phyloP scores from a whole-genome alignment of 2,888 invertebrate species.

The Euzetes globulus region DNA sequence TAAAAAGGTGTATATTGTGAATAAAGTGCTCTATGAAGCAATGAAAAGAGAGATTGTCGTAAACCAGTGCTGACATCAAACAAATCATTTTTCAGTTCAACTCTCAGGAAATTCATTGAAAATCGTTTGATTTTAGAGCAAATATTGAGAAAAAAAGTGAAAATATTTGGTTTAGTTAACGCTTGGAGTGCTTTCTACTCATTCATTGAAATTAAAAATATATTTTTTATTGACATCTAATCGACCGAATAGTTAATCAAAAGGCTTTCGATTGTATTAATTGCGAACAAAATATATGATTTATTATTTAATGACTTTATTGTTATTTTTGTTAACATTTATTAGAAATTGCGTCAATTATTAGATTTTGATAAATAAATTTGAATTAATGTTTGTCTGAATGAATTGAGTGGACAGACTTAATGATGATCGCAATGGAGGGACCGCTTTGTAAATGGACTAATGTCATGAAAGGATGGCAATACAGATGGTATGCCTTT shows the following conservation, averaged over 20 bases:
- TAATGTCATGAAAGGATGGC: constrained; percentile 98
- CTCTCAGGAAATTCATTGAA: not conserved
- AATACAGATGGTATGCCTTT: constrained; percentile 88
- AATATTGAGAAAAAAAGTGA: not conserved
- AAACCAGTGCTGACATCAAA: not conserved
- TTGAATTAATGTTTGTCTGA: not conserved
- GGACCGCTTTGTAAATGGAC: constrained; percentile 95
- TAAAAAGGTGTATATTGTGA: too few species aligned
- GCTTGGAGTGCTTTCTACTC: not conserved
- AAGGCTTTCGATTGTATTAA: too few species aligned
- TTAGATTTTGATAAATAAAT: too few species aligned
- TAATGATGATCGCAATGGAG: constrained; percentile 58
- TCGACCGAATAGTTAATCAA: not conserved
- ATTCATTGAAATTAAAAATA: too few species aligned
- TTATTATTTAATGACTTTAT: too few species aligned
- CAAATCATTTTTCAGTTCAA: too few species aligned
- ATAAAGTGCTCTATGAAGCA: too few species aligned
- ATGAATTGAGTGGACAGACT: not conserved
- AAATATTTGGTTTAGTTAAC: not conserved
- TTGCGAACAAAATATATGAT: too few species aligned
- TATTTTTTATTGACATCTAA: constrained; percentile 1
- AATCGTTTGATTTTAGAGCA: not conserved
- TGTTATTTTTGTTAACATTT: too few species aligned
- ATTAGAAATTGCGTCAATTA: too few species aligned
- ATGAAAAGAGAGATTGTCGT: too few species aligned